phyloP scores from a whole-genome alignment of 2,113 vertebrate species.

The Muscicapa adusta region DNA sequence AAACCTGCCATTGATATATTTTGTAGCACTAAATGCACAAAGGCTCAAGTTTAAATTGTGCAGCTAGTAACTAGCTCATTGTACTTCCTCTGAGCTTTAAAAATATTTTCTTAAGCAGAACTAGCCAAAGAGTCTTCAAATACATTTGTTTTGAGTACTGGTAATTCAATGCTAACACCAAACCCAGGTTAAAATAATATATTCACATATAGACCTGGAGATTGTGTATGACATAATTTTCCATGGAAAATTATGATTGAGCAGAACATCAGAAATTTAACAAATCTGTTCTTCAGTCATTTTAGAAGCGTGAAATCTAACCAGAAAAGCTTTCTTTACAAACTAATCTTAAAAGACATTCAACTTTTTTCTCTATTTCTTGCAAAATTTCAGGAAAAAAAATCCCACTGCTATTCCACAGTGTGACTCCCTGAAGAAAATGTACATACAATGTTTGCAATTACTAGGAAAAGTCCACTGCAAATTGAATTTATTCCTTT shows the following conservation, averaged over 20 bases:
- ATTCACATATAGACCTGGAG: not conserved
- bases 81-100: constrained; percentile 26
- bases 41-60: constrained; percentile 17
- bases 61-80: not conserved
- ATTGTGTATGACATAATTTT: not conserved
- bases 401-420: not conserved
- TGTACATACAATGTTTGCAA: not conserved
- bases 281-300: not conserved
- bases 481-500: constrained; percentile 35
- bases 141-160: not conserved
- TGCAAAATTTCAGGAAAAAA: not conserved
- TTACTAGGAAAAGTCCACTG: not conserved
- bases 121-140: constrained; percentile 28
- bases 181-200: constrained; percentile 36
- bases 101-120: constrained; percentile 54
- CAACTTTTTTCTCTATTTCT: not conserved
- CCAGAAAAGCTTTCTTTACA: not conserved
- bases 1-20: not conserved
- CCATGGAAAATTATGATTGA: not conserved
- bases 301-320: not conserved
- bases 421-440: not conserved
- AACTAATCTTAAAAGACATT: not conserved
- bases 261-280: constrained; percentile 5
- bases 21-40: not conserved
- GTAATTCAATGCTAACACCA: constrained; percentile 18